A percentile compares a stretch with the other conserved stretches of the same genome.
Evolutionary conservation across 1,140 invertebrate species (phyloP).

Genomic region (Pinna nobilis): DNA sequence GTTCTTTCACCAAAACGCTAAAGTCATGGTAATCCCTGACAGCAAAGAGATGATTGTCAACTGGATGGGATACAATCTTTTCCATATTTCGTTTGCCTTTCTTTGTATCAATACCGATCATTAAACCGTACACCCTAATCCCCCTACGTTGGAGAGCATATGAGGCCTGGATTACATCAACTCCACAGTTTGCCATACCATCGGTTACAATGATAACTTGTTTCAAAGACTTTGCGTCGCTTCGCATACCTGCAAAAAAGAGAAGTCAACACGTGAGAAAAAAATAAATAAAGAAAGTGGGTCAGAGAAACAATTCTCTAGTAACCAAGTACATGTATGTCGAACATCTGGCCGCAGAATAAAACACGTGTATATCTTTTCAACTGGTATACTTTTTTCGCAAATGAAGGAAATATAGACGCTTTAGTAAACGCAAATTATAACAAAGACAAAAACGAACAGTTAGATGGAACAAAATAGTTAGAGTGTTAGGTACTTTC

Average conservation of each 20-base stretch:
- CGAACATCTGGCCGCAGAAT: too few species aligned
- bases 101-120: conserved; percentile 16
- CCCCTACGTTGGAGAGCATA: background rate
- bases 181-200: conserved; percentile 10
- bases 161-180: background rate
- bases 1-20: background rate
- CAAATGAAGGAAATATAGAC: too few species aligned
- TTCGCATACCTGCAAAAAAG: background rate
- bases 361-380: too few species aligned
- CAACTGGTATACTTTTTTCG: too few species aligned
- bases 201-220: conserved; percentile 13
- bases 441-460: too few species aligned
- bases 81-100: background rate
- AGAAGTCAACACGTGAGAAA: too few species aligned
- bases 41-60: conserved; percentile 10
- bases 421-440: too few species aligned
- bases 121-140: conserved; percentile 8
- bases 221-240: background rate
- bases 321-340: too few species aligned
- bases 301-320: too few species aligned
- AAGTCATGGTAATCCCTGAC: conserved; percentile 11
- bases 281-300: too few species aligned
- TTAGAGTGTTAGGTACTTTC: too few species aligned
- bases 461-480: too few species aligned
- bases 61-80: background rate